Evolutionary conservation across 2,113 vertebrate species (phyloP), one percentile per base, ranked within the genome.

Genomic region (Istiophorus platypterus): DNA sequence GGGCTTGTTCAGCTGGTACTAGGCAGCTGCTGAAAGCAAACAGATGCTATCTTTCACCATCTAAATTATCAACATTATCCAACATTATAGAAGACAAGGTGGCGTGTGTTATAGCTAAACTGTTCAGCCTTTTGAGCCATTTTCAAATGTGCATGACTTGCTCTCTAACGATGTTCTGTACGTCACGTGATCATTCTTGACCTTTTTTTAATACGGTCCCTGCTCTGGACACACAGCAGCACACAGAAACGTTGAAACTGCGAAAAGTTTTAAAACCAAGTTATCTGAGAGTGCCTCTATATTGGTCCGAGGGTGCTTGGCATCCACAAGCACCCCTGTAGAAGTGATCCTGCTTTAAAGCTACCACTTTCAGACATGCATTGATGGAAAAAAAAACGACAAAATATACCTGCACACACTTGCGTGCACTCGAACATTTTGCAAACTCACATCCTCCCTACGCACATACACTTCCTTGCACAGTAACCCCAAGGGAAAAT

Each of bases 401-500:
- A 47, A 76, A 79, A 79, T 39, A 49, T 62, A 62, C 82, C 76
- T 61, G 31, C 54, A 61, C 41, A 62, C 74, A 73, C 26, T 42
- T 56, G 20, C 31, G 24, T n/a, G 51, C 68, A 42, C 76, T 70
- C 42, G 72, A 61, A 73, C 88, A 56, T 74, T 80, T 74, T 49
- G 37, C 64, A 34, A 39, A 56, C 51, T 56, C 18, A 9, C 41
- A 59, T 18, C 26, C 26, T 22, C 65, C 66, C 22, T 45, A 18
- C 64, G 73, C 42, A 71, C 67, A 69, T 67, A 72, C 78, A 80
- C 75, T 73, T 67, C 22, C 62, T 59, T 59, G 20, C 75, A 80
- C 76, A 82, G 78, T 65, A 69, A 69, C 63, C 87, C 81, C 78
- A 52, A 63, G 77, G 76, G 83, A 91, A 58, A 82, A 80, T 89